Conservation (phyloP, 2,888 invertebrate species). For the Mechanitis messenoides region DNA sequence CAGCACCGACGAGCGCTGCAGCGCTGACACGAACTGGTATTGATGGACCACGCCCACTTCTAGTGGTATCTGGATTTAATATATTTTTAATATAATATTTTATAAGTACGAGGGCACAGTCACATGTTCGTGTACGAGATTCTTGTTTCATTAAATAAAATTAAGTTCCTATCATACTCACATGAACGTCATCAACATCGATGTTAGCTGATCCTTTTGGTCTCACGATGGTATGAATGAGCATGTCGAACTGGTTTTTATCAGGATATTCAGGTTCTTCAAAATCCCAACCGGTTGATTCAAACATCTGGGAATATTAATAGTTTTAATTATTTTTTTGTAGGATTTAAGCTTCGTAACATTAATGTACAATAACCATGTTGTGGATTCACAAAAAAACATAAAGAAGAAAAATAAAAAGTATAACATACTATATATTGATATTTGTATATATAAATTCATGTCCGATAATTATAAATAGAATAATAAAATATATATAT, state of each 20-base stretch:
- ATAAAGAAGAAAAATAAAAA: no score
- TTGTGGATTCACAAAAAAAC: no score
- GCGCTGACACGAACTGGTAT: slow-evolving; percentile 89
- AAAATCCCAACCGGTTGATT: slow-evolving; percentile 92
- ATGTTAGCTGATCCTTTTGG: slow-evolving; percentile 71
- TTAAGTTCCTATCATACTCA: slow-evolving; percentile 35
- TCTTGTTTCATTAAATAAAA: no score
- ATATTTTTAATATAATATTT: no score
- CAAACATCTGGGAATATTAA: slow-evolving; percentile 84
- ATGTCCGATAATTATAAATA: no score
- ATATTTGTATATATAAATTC: no score
- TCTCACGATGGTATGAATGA: slow-evolving; percentile 90
- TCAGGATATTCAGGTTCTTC: slow-evolving; percentile 93
- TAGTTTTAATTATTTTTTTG: no score
- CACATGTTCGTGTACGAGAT: no score
- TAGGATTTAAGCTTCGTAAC: no score
- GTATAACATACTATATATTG: no score
- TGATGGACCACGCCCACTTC: slow-evolving; percentile 91
- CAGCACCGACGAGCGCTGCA: slow-evolving; percentile 94
- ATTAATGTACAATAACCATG: no score
- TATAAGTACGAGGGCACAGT: no score
- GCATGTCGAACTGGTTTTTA: slow-evolving; percentile 88
- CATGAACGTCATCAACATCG: slow-evolving; percentile 68
- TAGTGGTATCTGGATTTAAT: slow-evolving; percentile 55
- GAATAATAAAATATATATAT: background rate